Percentiles rank a stretch among this genome's conserved stretches.
These are phyloP conservation scores for Heliconius erato DNA, from an alignment of 2,888 invertebrate genomes.

Conservation along the genomic window DNA sequence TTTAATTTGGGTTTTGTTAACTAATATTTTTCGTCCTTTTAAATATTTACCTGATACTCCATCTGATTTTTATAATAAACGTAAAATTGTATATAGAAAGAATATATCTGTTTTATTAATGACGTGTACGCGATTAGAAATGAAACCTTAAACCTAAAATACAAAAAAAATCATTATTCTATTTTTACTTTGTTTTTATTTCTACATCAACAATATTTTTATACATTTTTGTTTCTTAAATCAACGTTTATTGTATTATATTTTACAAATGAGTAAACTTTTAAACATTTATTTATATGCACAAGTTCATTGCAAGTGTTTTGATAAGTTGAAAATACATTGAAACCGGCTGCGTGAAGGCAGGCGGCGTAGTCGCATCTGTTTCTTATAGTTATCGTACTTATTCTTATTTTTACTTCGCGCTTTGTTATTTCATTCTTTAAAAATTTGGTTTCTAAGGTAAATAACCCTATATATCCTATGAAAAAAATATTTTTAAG, in stretches of 20 bases:
- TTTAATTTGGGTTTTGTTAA: not conserved
- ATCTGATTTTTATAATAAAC: not conserved
- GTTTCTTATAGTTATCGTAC: not conserved
- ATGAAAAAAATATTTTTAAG: not conserved
- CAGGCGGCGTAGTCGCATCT: conserved; percentile 25
- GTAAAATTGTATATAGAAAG: not conserved
- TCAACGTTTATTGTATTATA: not conserved
- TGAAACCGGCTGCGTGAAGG: not conserved
- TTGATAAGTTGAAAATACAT: not conserved
- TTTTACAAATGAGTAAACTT: not conserved
- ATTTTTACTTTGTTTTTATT: not conserved
- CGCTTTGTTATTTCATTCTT: conserved; percentile 3
- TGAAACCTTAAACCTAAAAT: not conserved
- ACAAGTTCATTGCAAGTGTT: not conserved
- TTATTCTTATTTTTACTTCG: not conserved
- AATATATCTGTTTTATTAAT: not conserved
- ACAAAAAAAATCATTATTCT: too few species aligned
- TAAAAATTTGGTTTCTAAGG: not conserved
- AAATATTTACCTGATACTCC: not conserved
- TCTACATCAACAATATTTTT: not conserved
- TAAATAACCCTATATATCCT: not conserved
- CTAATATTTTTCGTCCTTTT: not conserved
- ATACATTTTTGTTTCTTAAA: not conserved
- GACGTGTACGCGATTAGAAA: not conserved
- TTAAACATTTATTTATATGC: not conserved